Evolutionary conservation across 2,113 vertebrate genomes (phyloP).

Genomic region (Thomomys bottae): DNA sequence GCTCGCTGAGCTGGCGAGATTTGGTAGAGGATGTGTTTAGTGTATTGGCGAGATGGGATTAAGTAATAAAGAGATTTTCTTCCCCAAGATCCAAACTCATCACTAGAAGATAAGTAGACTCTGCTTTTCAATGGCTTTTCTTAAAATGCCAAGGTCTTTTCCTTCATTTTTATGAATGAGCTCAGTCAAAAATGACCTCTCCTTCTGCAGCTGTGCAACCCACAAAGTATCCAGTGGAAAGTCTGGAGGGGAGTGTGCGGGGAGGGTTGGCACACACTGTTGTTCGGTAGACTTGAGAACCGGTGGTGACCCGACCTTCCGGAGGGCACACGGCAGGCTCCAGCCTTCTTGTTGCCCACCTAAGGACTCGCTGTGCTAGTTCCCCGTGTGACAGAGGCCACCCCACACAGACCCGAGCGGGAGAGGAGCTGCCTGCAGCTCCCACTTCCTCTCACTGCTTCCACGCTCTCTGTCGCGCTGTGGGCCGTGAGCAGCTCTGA

Average conservation of each 20-base stretch:
- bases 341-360: background rate
- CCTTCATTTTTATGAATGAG: conserved; percentile 80
- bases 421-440: too few relatives aligned
- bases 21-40: conserved; percentile 78
- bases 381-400: background rate
- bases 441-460: too few relatives aligned
- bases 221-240: background rate
- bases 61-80: conserved; percentile 80
- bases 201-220: conserved; percentile 44
- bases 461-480: background rate
- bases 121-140: conserved; percentile 68
- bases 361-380: background rate
- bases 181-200: conserved; percentile 70
- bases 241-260: background rate
- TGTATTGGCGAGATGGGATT: conserved; percentile 75
- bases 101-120: conserved; percentile 32
- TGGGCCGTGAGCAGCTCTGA: background rate
- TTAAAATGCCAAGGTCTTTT: conserved; percentile 70
- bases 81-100: conserved; percentile 71
- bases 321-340: background rate
- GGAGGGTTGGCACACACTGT: background rate
- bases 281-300: background rate
- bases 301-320: background rate
- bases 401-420: accelerated
- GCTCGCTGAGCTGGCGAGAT: conserved; percentile 80